Evolutionary conservation across 2,113 vertebrate genomes (phyloP).

Genomic region (Ophthalmolycus amberensis): DNA sequence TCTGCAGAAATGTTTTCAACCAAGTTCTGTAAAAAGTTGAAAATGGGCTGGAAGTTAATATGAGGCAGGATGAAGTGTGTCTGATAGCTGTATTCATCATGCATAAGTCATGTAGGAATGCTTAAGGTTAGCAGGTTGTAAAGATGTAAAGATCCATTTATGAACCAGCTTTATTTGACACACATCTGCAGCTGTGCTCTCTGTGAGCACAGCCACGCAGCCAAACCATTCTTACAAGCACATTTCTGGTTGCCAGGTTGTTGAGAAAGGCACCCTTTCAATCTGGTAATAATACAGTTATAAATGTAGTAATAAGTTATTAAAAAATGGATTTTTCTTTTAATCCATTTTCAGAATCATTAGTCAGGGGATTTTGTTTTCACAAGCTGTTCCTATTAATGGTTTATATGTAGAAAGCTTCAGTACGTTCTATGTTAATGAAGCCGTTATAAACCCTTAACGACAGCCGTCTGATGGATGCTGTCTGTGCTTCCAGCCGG

Average conservation of each 20-base stretch:
- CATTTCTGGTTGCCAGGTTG: neutral
- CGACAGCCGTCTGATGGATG: conserved; percentile 48
- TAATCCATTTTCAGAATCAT: neutral
- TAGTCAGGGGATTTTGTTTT: too few species aligned
- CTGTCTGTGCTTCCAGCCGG: conserved; percentile 17
- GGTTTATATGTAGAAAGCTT: neutral
- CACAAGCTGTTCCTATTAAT: neutral
- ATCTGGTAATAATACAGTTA: neutral
- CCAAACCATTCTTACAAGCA: neutral
- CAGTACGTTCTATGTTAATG: neutral
- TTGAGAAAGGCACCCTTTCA: neutral
- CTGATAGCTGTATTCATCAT: neutral
- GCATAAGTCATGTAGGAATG: neutral
- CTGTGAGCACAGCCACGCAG: neutral
- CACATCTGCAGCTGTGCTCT: neutral
- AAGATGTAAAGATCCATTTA: neutral
- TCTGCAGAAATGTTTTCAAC: too few species aligned
- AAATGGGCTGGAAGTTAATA: neutral
- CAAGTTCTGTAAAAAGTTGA: neutral
- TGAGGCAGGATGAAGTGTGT: neutral
- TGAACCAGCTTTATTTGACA: neutral
- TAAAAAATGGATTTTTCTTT: neutral
- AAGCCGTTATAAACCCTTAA: too few species aligned
- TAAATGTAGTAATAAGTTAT: neutral
- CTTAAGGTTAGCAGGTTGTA: neutral